Evolutionary conservation across 2,113 vertebrate species (phyloP), one percentile per base, ranked within the genome.

Genomic region (Calidris pygmaea): DNA sequence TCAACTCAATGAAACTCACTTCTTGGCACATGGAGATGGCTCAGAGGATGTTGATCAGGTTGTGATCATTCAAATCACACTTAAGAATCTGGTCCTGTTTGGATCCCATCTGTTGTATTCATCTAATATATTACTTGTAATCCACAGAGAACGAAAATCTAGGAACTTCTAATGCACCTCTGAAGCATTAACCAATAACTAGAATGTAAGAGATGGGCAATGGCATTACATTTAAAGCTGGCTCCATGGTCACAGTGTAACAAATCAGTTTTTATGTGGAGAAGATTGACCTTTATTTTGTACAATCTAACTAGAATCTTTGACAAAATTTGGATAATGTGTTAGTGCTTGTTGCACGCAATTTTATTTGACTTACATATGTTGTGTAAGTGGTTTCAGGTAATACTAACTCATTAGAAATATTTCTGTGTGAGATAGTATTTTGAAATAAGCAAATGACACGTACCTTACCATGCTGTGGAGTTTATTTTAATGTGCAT

Each of bases 171-270:
- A 96, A 70, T 93, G 71, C 55, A 92, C 67, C 43, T 95, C 84
- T 89, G 93, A 96, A 96, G 76, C 56, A 92, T 93, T 96, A 95
- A 93, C 96, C 95, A 93, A 91, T 96, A 95, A 87, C 47, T 89
- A 41, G 77, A 93, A 93, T 83, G 48, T 76, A 96, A 82, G 60
- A 87, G 83, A 79, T 83, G 89, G 85, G 75, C 84, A 85, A 37
- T 53, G 79, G 68, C 71, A 58, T 77, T 93, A 63, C 39, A 53
- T 97, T 95, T 90, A 96, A 96, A 95, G 39, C 63, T 92, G 89
- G 55, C 79, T 84, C n/a, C n/a, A 14, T 96, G 67, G 87, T 86
- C 15, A 5, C 70, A 80, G 77, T 43, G 14, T 96, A 86, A 79
- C 35, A 37, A 91, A 95, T 96, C 60, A 50, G 60, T 95, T 97